A percentile compares a stretch with the other conserved stretches of the same genome.
Conservation (phyloP, 1,140 invertebrate species). For the Hydropsyche tenuis region DNA sequence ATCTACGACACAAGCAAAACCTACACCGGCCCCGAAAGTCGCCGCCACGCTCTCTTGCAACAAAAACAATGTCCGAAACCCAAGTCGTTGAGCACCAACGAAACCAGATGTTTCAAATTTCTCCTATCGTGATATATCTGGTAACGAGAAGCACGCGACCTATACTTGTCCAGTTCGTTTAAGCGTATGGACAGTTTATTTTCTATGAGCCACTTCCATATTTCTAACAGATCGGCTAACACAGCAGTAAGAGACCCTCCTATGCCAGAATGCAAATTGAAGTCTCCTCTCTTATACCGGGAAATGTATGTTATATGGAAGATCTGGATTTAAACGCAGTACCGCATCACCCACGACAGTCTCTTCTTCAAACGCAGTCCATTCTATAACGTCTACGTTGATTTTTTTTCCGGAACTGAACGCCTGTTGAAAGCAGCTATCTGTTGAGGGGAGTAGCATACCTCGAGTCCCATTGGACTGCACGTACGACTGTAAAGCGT, state of each 20-base stretch:
- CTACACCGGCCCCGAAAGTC: conserved; percentile 91
- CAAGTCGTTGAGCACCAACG: conserved; percentile 79
- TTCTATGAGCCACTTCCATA: conserved; percentile 84
- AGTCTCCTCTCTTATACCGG: conserved; percentile 84
- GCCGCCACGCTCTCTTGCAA: conserved; percentile 87
- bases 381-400: conserved; percentile 63
- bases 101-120: conserved; percentile 85
- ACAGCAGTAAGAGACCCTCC: conserved; percentile 86
- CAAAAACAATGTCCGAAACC: conserved; percentile 92
- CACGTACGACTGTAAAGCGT: conserved; percentile 83
- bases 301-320: conserved; percentile 86
- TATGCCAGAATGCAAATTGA: conserved; percentile 83
- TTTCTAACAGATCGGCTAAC: conserved; percentile 83
- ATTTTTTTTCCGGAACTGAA: conserved; percentile 72
- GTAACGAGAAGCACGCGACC: conserved; percentile 87
- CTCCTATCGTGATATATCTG: conserved; percentile 87
- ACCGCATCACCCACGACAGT: conserved; percentile 74
- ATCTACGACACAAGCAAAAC: conserved; percentile 93
- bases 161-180: conserved; percentile 81
- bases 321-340: conserved; percentile 74
- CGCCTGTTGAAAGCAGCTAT: conserved; percentile 84
- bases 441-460: conserved; percentile 88
- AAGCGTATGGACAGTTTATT: conserved; percentile 77
- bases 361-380: conserved; percentile 68
- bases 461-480: conserved; percentile 79